Evolutionary conservation across 92 coral and sea anemone species (phyloP).

Genomic region (Porites evermanni): DNA sequence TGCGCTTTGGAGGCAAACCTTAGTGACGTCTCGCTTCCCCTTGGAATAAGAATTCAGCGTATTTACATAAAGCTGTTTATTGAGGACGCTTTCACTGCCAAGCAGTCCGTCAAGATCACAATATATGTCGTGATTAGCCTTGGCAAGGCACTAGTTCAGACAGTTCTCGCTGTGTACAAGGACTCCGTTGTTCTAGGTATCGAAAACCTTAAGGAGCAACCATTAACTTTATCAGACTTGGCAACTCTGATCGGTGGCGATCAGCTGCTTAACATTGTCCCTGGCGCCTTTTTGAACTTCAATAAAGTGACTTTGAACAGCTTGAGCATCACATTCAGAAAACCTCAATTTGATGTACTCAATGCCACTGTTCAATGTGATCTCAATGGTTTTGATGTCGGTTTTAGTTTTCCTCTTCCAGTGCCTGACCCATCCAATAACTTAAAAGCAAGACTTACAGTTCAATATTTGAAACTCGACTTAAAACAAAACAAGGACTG

Average conservation of each 20-base stretch:
- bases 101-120: neutral
- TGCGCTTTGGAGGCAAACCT: slow-evolving; percentile 52
- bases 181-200: slow-evolving; percentile 19
- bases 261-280: slow-evolving; percentile 48
- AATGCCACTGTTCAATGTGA: slow-evolving; percentile 37
- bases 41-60: slow-evolving; percentile 39
- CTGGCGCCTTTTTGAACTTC: slow-evolving; percentile 39
- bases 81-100: slow-evolving; percentile 28
- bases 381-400: slow-evolving; percentile 67
- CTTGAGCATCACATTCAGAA: slow-evolving; percentile 53
- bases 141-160: slow-evolving; percentile 47
- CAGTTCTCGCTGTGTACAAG: slow-evolving; percentile 33
- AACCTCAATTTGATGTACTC: slow-evolving; percentile 46
- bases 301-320: slow-evolving; percentile 42
- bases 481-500: slow-evolving; percentile 29
- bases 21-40: slow-evolving; percentile 52
- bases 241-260: slow-evolving; percentile 57
- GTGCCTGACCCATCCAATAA: slow-evolving; percentile 50
- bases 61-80: slow-evolving; percentile 33
- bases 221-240: slow-evolving; percentile 46
- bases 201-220: slow-evolving; percentile 33
- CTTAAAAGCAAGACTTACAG: slow-evolving; percentile 51
- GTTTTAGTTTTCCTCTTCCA: slow-evolving; percentile 65
- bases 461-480: slow-evolving; percentile 36
- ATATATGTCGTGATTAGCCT: slow-evolving; percentile 43